Base-by-base conservation (phyloP, 1,140 invertebrate species). In the Orchesella cincta region DNA sequence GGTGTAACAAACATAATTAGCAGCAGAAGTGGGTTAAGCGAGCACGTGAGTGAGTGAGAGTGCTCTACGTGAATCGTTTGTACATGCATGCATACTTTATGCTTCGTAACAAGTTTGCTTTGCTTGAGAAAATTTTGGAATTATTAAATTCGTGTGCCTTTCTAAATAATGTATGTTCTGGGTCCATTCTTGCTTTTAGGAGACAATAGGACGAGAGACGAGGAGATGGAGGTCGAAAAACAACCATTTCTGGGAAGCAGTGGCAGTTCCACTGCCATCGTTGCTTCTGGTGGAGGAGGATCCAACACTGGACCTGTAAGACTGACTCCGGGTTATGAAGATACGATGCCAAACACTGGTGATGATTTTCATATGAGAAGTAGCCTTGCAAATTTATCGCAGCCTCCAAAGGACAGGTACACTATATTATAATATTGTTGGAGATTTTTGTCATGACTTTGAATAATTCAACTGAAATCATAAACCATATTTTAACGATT, bases 301-400 rank as follows among this genome's bases (percentile, higher is more conserved):
- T 14, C 23, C 33, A 31, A 26, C 31, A 14, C 54, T n/a, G 62
- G 62, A 86, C 93, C 93, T 64, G 93, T 95, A 35, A 90, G 91
- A 80, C 86, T 95, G 72, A 93, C 92, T 2, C 93, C 93, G 0
- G 92, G 93, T 70, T 95, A 93, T 93, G 93, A 95, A 87, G 92
- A 92, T 78, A 91, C 90, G 70, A 93, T 52, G 33, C 74, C 74
- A 2, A 62, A 71, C 26, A 20, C 57, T 23, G 39, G 54, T 23
- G 76, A 78, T 64, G 78, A 79, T 16, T 77, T 77, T 33, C 78
- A 51, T 12, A 31, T 78, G 29, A 80, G 79, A 39, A 81, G 81
- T 62, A 80, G 78, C 23, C 80, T 79, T 39, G 77, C 78, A 16
- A 78, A 80, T 31, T 76, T 80, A 14, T 52, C 77, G 1, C 80